These are phyloP conservation scores for Nebria salina DNA, from an alignment of 2,888 invertebrate species.

Conservation along the genomic window DNA sequence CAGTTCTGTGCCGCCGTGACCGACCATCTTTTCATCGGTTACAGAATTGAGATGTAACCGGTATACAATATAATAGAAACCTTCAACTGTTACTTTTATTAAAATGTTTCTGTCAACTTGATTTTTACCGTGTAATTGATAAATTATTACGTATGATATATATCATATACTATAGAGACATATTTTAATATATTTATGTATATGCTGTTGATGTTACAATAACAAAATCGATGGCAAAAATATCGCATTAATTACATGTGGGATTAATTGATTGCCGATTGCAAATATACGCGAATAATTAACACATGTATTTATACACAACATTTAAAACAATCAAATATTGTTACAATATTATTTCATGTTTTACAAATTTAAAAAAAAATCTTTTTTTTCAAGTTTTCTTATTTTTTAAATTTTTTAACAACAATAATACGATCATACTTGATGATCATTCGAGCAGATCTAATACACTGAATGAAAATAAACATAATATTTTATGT, in stretches of 20 bases:
- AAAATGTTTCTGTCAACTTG: constrained; percentile 36
- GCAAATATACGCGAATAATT: background rate
- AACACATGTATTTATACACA: too few species aligned
- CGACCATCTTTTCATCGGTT: constrained; percentile 22
- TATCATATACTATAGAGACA: background rate
- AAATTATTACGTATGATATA: constrained; percentile 18
- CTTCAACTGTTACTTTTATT: constrained; percentile 27
- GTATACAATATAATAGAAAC: background rate
- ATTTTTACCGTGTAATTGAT: constrained; percentile 26
- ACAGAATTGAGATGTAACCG: constrained; percentile 37
- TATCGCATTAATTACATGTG: constrained; percentile 36
- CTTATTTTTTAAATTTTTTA: too few species aligned
- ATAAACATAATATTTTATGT: background rate
- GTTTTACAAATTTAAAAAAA: too few species aligned
- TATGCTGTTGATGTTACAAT: constrained; percentile 25
- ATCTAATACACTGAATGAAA: background rate
- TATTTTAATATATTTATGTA: constrained; percentile 28
- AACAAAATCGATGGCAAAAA: constrained; percentile 31
- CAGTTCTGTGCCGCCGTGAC: constrained; percentile 38
- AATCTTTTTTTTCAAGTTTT: too few species aligned
- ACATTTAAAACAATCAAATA: too few species aligned
- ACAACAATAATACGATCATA: background rate
- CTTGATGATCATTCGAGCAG: background rate
- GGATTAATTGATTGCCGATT: constrained; percentile 30
- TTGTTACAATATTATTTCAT: too few species aligned